Evolutionary conservation across 2,797 vertebrate genomes (phyloP), one percentile per base, ranked within the genome.

Genomic region (Coregonus sp.): DNA sequence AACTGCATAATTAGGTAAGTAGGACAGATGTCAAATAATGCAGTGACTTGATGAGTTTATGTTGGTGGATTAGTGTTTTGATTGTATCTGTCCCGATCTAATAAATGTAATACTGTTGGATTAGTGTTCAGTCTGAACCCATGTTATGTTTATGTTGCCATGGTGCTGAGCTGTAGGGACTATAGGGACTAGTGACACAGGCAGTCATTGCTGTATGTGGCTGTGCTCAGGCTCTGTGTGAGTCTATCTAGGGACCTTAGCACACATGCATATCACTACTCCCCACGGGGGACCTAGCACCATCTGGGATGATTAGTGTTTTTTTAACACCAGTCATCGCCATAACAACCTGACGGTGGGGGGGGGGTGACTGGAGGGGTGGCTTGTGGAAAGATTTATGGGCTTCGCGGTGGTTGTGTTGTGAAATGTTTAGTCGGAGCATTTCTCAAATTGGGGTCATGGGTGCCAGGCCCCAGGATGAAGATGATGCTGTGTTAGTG

Each of bases 361-460:
- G 15, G 31, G 7, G 25, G 4, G 31, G 18, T 54, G 59, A 74
- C 71, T 61, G 87, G 87, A 90, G 88, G 88, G 91, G 89, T 80
- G 5, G 82, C 86, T 81, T 78, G 74, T 15, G 70, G 87, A 91
- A 82, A 92, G 89, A 91, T 92, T 93, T 92, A 89, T 70, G 70
- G 85, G 86, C 86, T 78, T 75, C 77, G 78, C 79, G 80, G 80
- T 67, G 65, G 85, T 86, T 75, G 73, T 88, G 84, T 25, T 88
- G 92, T 93, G 84, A 91, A 93, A 92, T 92, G 89, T 94, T 94
- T 91, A 87, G 86, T 82, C 47, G 37, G 75, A 86, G 80, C 33
- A 33, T 88, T 88, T 90, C 82, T 87, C 80, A 92, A 89, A 91
- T 92, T 87, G 80, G 88, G 92, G 90, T 92, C 85, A 69, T 72